Conservation (phyloP, 2,113 vertebrate genomes). For the Catharus fuscescens region DNA sequence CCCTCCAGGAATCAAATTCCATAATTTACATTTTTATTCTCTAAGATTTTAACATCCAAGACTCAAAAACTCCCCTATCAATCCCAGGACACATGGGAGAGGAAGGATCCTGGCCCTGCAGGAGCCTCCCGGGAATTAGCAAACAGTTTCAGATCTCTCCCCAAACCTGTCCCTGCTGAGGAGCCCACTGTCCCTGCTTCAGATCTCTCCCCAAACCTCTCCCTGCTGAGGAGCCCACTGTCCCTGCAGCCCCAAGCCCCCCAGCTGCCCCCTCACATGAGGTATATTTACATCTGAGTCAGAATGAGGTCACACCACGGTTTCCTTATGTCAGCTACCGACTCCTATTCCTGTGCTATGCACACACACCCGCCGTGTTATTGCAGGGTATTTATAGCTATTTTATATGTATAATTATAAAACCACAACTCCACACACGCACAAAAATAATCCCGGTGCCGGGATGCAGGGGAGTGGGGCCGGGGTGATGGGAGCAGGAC, state of each 20-base stretch:
- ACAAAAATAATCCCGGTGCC: background rate
- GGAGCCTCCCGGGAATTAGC: background rate
- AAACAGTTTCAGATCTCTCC: background rate
- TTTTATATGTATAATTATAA: constrained; percentile 51
- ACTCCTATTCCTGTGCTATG: constrained; percentile 56
- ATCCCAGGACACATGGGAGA: background rate
- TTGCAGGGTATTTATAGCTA: constrained; percentile 60
- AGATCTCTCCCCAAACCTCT: background rate
- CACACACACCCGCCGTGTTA: constrained; percentile 29
- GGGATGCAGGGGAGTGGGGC: background rate
- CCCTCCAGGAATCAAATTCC: background rate
- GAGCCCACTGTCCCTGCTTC: background rate
- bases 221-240: background rate
- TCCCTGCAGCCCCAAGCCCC: background rate
- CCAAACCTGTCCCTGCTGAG: background rate
- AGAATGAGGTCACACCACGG: constrained; percentile 52
- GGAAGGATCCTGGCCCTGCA: background rate
- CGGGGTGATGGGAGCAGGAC: background rate
- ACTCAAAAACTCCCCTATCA: background rate
- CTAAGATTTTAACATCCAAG: background rate
- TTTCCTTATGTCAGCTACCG: constrained; percentile 46
- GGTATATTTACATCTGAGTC: constrained; percentile 56
- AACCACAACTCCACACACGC: background rate
- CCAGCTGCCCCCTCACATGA: background rate
- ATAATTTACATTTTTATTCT: background rate